These are phyloP conservation scores for Gymnoscopelus microlampas DNA, from an alignment of 2,797 vertebrate genomes.

Conservation along the genomic window DNA sequence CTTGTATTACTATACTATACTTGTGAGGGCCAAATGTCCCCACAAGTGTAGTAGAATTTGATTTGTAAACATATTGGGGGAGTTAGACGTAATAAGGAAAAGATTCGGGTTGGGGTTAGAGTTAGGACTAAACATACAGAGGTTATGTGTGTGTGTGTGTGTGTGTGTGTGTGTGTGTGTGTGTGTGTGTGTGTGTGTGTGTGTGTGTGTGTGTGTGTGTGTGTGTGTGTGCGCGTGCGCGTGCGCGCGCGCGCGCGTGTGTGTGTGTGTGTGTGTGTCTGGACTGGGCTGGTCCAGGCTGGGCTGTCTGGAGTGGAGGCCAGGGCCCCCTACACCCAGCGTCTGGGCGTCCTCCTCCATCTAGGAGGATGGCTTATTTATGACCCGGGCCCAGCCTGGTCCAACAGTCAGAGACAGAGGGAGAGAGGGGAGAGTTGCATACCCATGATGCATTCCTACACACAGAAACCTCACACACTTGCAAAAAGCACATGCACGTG, in stretches of 20 bases:
- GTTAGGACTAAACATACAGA: too few relatives aligned
- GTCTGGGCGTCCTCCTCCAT: conserved; percentile 65
- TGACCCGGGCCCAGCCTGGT: conserved; percentile 51
- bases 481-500: conserved; percentile 5
- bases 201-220: conserved; percentile 5
- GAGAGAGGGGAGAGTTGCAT: conserved; percentile 36
- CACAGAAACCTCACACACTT: conserved; percentile 49
- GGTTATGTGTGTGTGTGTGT: too few relatives aligned
- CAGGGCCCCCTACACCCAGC: conserved; percentile 39
- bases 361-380: conserved; percentile 69
- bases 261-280: conserved; percentile 30
- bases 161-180: conserved; percentile 4
- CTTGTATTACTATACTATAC: too few relatives aligned
- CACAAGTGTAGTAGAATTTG: too few relatives aligned
- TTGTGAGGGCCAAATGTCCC: too few relatives aligned
- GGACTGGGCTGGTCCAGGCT: conserved; percentile 42
- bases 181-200: not conserved
- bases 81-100: too few relatives aligned
- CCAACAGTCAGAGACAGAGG: conserved; percentile 51
- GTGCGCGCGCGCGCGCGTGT: not conserved
- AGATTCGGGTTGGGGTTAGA: too few relatives aligned
- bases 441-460: conserved; percentile 49
- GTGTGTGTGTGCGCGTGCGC: conserved; percentile 12
- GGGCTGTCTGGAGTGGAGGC: conserved; percentile 56
- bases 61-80: too few relatives aligned